Percentiles rank a stretch among this genome's conserved stretches.
Evolutionary conservation across 2,113 vertebrate species (phyloP).

Genomic region (Anoura caudifer): DNA sequence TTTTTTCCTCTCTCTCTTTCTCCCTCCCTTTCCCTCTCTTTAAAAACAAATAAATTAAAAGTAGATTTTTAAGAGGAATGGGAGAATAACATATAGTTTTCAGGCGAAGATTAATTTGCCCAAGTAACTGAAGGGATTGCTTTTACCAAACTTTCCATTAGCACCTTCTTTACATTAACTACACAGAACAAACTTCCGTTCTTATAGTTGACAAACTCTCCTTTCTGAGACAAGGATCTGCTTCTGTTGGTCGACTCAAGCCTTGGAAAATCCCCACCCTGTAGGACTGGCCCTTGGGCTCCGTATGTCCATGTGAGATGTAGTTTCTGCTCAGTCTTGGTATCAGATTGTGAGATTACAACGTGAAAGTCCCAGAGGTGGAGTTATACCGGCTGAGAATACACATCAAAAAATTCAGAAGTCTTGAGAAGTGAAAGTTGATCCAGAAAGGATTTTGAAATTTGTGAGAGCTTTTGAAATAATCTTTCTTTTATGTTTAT

Average conservation of each 20-base stretch:
- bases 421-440: background rate
- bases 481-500: background rate
- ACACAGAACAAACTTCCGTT: background rate
- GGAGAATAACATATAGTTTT: background rate
- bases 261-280: background rate
- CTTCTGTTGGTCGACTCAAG: background rate
- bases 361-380: background rate
- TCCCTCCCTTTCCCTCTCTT: too few relatives aligned
- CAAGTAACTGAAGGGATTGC: background rate
- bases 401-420: background rate
- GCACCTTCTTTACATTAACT: background rate
- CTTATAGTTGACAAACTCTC: background rate
- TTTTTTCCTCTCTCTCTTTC: too few relatives aligned
- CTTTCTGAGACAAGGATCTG: background rate
- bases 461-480: background rate
- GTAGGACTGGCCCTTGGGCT: background rate
- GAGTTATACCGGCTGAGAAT: background rate
- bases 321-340: background rate
- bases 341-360: background rate
- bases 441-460: background rate
- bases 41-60: too few relatives aligned
- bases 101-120: background rate
- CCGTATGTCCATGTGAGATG: rapidly evolving
- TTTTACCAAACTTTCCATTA: background rate
- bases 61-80: background rate